Evolutionary conservation across 2,888 invertebrate genomes (phyloP).

Genomic region (Drosophila imparisetae): DNA sequence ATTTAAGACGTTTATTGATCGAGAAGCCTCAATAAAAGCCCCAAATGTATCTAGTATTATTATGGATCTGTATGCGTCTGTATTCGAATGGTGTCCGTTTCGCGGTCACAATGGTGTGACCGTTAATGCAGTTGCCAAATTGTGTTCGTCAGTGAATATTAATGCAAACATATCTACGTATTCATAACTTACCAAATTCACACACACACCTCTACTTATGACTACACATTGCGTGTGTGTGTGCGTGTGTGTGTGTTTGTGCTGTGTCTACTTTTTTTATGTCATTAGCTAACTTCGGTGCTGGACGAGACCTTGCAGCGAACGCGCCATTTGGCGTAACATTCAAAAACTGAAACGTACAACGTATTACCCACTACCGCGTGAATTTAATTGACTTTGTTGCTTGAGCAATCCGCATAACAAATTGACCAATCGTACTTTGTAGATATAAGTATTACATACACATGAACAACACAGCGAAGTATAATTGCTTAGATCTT

Average conservation of each 20-base stretch:
- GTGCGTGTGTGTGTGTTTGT: neutral
- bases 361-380: conserved; percentile 30
- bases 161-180: conserved; percentile 29
- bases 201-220: neutral
- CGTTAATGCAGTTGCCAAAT: conserved; percentile 66
- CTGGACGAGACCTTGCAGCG: conserved; percentile 65
- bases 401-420: conserved; percentile 32
- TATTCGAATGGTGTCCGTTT: conserved; percentile 37
- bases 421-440: conserved; percentile 29
- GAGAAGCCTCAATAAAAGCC: conserved; percentile 22
- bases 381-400: conserved; percentile 54
- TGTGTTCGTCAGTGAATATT: conserved; percentile 59
- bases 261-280: conserved; percentile 55
- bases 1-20: conserved; percentile 42
- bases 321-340: conserved; percentile 53
- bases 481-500: neutral
- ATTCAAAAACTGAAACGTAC: conserved; percentile 51
- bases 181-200: conserved; percentile 10
- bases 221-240: neutral
- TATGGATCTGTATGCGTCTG: conserved; percentile 19
- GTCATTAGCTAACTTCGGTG: conserved; percentile 65
- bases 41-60: conserved; percentile 14
- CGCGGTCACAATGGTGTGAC: conserved; percentile 54
- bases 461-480: neutral
- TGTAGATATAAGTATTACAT: conserved; percentile 3